Evolutionary conservation across 1,140 invertebrate species (phyloP), one percentile per base, ranked within the genome.

Genomic region (Brachionus koreanus): DNA sequence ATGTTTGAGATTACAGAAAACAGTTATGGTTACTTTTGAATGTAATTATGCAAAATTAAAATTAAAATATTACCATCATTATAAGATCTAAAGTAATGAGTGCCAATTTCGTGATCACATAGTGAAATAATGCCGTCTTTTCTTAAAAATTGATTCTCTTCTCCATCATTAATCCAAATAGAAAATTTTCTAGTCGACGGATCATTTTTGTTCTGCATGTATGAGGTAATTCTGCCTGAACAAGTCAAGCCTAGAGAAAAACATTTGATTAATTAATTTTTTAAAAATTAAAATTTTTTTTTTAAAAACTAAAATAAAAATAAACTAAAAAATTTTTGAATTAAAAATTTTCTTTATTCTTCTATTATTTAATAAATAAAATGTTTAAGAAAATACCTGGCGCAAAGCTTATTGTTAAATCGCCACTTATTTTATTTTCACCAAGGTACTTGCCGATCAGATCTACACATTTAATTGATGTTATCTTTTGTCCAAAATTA

Each of bases 21-120:
- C 29, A 29, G 1, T 29, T 29, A 29, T 29, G 29, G 3, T 29
- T 29, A 3, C 29, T 29, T 29, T 29, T 29, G 29, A 29, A 29
- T 29, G 1, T 29, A 29, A 29, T 29, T 29, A 29, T 29, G 29
- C 3, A 29, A 29, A 29, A 29, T 16, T 1, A 23, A 67, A 12
- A 49, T 13, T n/a, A 49, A 5, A n/a, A 1, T 49, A 25, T 79
- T 61, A 79, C 49, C 52, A 37, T 82, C 77, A 16, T 82, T 82
- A 16, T 33, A 63, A 16, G 61, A 63, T 23, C 77, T 42, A 16
- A 23, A 63, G 29, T 82, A 88, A 84, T 88, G 87, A 25, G 87
- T 88, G 23, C 87, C 87, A 35, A 88, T 87, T 83, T 88, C 87
- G 84, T 88, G 87, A 69, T 88, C 85, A 37, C 86, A 84, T 1